Conservation (phyloP, 2,888 invertebrate species). For the Drosophila testacea region DNA sequence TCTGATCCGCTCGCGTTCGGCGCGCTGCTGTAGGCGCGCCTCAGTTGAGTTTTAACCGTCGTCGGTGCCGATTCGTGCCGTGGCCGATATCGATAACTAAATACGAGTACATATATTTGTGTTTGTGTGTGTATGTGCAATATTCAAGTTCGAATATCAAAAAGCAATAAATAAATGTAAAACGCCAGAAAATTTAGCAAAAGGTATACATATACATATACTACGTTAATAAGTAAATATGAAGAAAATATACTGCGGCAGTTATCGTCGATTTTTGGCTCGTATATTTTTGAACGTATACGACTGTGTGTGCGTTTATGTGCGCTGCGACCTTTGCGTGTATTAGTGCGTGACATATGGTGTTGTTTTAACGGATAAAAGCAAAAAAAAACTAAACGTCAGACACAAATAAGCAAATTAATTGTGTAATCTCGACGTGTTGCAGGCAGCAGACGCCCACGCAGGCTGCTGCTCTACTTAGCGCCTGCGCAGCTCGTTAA, state of each 20-base stretch:
- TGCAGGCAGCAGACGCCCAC: conserved; percentile 34
- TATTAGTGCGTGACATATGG: conserved; percentile 76
- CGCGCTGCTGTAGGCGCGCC: conserved; percentile 42
- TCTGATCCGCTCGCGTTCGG: conserved; percentile 61
- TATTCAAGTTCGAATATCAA: conserved; percentile 76
- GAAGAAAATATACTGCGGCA: conserved; percentile 17
- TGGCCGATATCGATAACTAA: conserved; percentile 69
- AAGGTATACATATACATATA: conserved; percentile 50
- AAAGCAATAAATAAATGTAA: conserved; percentile 62
- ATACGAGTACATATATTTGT: conserved; percentile 35
- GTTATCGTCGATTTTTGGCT: conserved; percentile 40
- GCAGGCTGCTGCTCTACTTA: conserved; percentile 15
- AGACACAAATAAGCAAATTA: conserved; percentile 49
- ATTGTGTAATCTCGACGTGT: conserved; percentile 65
- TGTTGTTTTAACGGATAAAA: conserved; percentile 58
- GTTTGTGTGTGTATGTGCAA: conserved; percentile 30
- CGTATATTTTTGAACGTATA: conserved; percentile 13
- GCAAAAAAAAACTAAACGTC: conserved; percentile 17
- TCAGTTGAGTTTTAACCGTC: conserved; percentile 75
- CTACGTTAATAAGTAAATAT: neutral
- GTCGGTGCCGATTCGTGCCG: conserved; percentile 79
- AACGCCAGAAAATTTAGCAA: conserved; percentile 51
- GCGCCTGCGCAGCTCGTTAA: conserved; percentile 67
- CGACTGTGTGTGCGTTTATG: conserved; percentile 28
- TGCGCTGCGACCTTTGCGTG: conserved; percentile 42